phyloP scores from a whole-genome alignment of 2,113 vertebrate genomes.

The Capra hircus region DNA sequence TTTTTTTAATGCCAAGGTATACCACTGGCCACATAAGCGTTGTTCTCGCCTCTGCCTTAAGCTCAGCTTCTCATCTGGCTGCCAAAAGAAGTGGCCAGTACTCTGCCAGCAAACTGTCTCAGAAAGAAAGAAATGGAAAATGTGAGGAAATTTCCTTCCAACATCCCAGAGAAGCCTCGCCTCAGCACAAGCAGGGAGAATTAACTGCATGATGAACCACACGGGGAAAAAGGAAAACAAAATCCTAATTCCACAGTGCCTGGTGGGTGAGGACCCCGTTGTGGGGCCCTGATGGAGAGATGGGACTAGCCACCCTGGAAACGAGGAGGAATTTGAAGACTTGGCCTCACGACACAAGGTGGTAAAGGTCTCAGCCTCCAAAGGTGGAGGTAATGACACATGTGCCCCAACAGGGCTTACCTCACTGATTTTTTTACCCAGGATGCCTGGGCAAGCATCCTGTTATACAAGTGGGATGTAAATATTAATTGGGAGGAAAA shows the following conservation, averaged over 20 bases:
- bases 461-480: background rate
- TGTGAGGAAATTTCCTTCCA: conserved; percentile 50
- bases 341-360: background rate
- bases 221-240: background rate
- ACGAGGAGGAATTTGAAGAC: background rate
- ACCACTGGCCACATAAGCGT: background rate
- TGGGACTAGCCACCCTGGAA: background rate
- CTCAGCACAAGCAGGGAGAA: conserved; percentile 13
- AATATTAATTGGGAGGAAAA: background rate
- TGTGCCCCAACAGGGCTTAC: background rate
- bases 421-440: background rate
- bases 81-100: background rate
- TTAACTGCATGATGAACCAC: background rate
- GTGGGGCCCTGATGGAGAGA: background rate
- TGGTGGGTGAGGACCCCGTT: background rate
- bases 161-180: conserved; percentile 14
- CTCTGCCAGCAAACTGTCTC: conserved; percentile 43
- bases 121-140: conserved; percentile 60
- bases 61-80: conserved; percentile 48
- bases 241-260: background rate
- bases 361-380: background rate
- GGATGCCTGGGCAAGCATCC: background rate
- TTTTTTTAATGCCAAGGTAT: background rate
- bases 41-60: background rate
- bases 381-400: background rate